Base-by-base conservation (phyloP, 1,140 invertebrate genomes). In the Macrobrachium rosenbergii region DNA sequence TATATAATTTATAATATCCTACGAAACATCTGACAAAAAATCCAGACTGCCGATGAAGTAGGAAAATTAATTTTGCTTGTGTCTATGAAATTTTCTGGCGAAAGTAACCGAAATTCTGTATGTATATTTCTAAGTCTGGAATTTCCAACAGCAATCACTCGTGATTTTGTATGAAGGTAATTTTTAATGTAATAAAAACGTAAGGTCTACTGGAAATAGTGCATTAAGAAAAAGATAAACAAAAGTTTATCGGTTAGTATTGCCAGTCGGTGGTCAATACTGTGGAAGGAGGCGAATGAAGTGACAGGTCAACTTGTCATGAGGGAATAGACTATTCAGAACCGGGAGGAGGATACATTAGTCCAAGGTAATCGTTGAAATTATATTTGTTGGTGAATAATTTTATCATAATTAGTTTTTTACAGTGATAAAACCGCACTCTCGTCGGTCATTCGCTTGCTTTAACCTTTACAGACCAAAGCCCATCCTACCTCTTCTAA, bases 181-280 rank as follows among this genome's bases (percentile, higher is more conserved):
- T 21, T 28, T 21, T 75, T 23, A 8, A 37, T 75, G 0, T 28
- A 6, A 75, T 19, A 11, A 21, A 8, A 17, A 16, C 0, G 16
- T 10, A 8, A 37, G 17, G 5, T 23, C 23, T 16, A 11, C 3
- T 6, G 37, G 17, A 17, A 75, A 43, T 10, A 75, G 8, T 60
- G 2, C 2, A 28, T 60, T 58, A 62, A 37, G 59, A 62, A 79
- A 79, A 79, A 58, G 62, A 79, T 58, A 60, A 52, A 52, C 52
- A 52, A 52, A 12, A 21, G n/a, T 6, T 19, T 79, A 52, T 79
- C 52, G 59, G 11, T 60, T 60, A 79, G 3, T 23, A 58, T 60
- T 28, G 77, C 77, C 77, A 79, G 58, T 58, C 62, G 37, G 77
- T 79, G 77, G 77, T 79, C 77, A 79, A 79, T 79, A 79, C 28